phyloP scores from a whole-genome alignment of 53 echinoderm and acorn worm species.

The Echinarachnius parma region DNA sequence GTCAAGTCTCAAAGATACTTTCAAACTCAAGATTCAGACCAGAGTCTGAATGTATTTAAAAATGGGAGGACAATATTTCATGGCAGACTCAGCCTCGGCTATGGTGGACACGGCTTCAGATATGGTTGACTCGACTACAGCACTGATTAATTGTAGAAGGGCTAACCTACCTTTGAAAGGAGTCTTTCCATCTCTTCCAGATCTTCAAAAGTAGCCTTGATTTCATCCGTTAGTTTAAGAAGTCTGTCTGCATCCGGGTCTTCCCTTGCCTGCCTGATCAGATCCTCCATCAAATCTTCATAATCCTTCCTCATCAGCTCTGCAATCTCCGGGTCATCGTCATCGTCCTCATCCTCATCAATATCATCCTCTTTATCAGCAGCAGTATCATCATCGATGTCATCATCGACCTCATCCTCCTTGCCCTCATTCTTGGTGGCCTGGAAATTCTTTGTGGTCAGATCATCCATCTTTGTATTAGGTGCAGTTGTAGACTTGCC shows the following conservation, averaged over 20 bases:
- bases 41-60: no score
- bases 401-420: constrained; percentile 7
- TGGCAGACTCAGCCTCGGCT: no score
- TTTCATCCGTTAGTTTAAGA: constrained; percentile 42
- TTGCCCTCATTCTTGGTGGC: constrained; percentile 3
- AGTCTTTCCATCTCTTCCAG: constrained; percentile 62
- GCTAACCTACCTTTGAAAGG: constrained; percentile 12
- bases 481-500: no score
- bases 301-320: constrained; percentile 54
- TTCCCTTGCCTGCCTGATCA: constrained; percentile 32
- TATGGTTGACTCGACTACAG: no score
- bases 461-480: no score
- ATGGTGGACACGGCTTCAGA: no score
- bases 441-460: no score
- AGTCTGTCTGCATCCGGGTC: constrained; percentile 56
- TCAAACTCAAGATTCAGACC: no score
- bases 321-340: constrained; percentile 8
- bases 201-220: constrained; percentile 53
- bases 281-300: constrained; percentile 39
- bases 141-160: no score
- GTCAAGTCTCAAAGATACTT: no score
- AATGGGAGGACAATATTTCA: no score
- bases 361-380: constrained; percentile 24
- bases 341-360: constrained; percentile 31
- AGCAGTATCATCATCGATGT: constrained; percentile 38